Percentiles rank a stretch among this genome's conserved stretches.
These are phyloP conservation scores for Moxostoma hubbsi DNA, from an alignment of 2,797 vertebrate genomes.

Conservation along the genomic window DNA sequence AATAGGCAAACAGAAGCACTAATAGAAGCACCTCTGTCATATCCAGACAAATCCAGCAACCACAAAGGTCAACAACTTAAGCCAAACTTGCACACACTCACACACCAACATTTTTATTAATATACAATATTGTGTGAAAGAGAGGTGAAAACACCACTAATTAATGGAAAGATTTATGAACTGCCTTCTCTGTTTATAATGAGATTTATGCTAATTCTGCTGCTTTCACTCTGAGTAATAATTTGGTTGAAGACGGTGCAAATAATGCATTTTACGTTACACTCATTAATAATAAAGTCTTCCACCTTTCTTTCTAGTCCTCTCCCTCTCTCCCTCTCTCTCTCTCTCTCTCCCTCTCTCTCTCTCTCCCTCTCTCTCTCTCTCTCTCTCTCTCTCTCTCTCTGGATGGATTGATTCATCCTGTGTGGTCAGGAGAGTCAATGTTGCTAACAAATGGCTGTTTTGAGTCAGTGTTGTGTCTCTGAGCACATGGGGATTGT, in stretches of 20 bases:
- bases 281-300: constrained; percentile 79
- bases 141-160: constrained; percentile 84
- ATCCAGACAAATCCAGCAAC: constrained; percentile 80
- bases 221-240: constrained; percentile 83
- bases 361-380: too few species aligned
- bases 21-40: neutral
- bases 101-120: constrained; percentile 85
- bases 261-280: constrained; percentile 82
- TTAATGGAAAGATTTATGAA: constrained; percentile 99
- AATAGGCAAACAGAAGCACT: neutral
- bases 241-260: constrained; percentile 81
- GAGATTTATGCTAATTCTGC: constrained; percentile 99
- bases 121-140: constrained; percentile 86
- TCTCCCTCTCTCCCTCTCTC: neutral
- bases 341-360: too few species aligned
- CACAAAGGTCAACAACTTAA: constrained; percentile 83
- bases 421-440: constrained; percentile 1
- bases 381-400: neutral
- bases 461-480: constrained; percentile 26
- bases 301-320: constrained; percentile 41
- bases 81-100: constrained; percentile 62
- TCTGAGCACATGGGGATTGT: constrained; percentile 8
- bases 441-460: constrained; percentile 36
- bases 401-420: constrained; percentile 12
- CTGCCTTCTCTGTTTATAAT: constrained; percentile 94